These are phyloP conservation scores for Cheilosia impressa DNA, from an alignment of 2,888 invertebrate genomes.

Conservation along the genomic window DNA sequence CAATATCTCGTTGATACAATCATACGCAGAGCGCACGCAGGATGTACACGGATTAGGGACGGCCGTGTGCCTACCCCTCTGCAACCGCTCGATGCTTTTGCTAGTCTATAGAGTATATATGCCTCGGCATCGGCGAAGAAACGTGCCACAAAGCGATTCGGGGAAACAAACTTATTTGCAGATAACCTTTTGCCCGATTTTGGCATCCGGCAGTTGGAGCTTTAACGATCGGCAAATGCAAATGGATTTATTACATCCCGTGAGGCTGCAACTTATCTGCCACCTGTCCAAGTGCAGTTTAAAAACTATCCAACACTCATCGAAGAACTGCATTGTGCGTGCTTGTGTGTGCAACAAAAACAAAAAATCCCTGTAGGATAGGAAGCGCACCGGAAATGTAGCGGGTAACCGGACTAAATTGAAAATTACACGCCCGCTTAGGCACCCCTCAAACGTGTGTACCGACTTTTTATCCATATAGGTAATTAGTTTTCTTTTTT, in stretches of 20 bases:
- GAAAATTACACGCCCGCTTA: constrained; percentile 83
- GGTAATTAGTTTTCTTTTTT: constrained; percentile 68
- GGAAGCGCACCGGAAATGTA: constrained; percentile 75
- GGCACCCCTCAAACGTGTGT: constrained; percentile 78
- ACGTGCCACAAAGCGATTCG: constrained; percentile 35
- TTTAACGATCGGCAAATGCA: constrained; percentile 67
- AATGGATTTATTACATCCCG: constrained; percentile 73
- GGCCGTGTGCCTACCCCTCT: constrained; percentile 58
- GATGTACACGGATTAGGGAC: constrained; percentile 72
- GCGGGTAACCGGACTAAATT: constrained; percentile 81
- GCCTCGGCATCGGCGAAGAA: constrained; percentile 4
- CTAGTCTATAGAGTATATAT: neutral
- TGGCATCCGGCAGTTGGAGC: constrained; percentile 75
- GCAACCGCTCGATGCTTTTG: constrained; percentile 33
- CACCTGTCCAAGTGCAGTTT: constrained; percentile 60
- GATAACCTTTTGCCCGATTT: constrained; percentile 74
- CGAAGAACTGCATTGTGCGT: neutral
- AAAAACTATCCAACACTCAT: constrained; percentile 18
- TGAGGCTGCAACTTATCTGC: constrained; percentile 57
- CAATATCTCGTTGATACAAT: constrained; percentile 74
- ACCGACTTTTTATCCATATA: constrained; percentile 47
- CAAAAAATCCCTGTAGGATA: constrained; percentile 24
- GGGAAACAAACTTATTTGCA: constrained; percentile 66
- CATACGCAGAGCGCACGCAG: constrained; percentile 74
- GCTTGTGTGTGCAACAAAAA: neutral